Conservation (phyloP, 2,797 vertebrate genomes). For the Pygocentrus nattereri region DNA sequence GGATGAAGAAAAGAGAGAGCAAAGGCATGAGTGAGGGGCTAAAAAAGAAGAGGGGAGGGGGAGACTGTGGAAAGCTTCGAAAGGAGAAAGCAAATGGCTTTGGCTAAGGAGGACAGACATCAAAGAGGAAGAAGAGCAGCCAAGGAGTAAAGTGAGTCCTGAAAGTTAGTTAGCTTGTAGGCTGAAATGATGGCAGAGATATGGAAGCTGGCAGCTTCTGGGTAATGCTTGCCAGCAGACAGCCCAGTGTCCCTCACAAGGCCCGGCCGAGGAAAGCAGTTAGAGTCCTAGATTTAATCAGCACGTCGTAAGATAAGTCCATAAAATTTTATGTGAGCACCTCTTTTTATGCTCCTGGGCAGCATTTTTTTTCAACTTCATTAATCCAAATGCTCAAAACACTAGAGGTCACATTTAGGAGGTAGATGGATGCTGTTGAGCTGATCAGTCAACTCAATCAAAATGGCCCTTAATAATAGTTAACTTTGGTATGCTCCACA, state of each 20-base stretch:
- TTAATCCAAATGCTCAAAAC: constrained; percentile 47
- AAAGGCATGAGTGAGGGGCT: constrained; percentile 39
- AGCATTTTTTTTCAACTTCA: constrained; percentile 45
- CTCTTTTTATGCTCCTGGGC: constrained; percentile 47
- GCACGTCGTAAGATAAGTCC: constrained; percentile 66
- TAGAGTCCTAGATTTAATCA: constrained; percentile 70
- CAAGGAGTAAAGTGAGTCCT: constrained; percentile 55
- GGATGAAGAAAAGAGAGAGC: constrained; percentile 37
- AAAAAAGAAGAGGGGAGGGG: constrained; percentile 34
- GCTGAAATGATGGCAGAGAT: constrained; percentile 69
- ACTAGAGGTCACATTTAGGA: constrained; percentile 34
- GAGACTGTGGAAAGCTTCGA: constrained; percentile 42
- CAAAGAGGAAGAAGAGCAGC: constrained; percentile 54
- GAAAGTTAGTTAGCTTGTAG: constrained; percentile 71
- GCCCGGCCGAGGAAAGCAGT: constrained; percentile 57
- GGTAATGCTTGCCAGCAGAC: constrained; percentile 65
- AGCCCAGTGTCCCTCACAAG: constrained; percentile 57
- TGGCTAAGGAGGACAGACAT: constrained; percentile 59
- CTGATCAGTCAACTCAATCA: constrained; percentile 24
- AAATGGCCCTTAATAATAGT: background rate
- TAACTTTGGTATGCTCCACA: background rate
- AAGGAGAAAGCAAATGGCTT: constrained; percentile 59
- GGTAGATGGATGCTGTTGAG: background rate
- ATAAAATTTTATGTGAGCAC: constrained; percentile 65
- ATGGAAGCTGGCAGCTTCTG: constrained; percentile 66